Percentiles rank a stretch among this genome's conserved stretches.
These are phyloP conservation scores for Agrilus biguttatus DNA, from an alignment of 2,888 invertebrate genomes.

Conservation along the genomic window DNA sequence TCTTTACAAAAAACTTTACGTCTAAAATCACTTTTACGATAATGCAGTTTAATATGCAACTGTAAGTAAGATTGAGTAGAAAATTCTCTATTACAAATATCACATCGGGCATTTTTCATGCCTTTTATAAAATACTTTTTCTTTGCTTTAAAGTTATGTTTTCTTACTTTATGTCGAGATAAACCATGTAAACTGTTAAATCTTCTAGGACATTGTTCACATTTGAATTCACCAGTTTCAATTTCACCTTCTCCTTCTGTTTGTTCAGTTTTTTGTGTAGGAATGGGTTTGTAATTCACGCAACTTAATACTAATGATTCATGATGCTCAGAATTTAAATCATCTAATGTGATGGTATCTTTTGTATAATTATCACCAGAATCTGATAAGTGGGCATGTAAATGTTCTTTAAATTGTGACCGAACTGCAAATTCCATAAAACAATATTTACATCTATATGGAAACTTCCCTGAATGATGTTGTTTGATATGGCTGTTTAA, in stretches of 20 bases:
- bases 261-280: neutral
- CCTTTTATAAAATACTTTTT: conserved; percentile 25
- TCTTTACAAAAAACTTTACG: conserved; percentile 23
- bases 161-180: conserved; percentile 24
- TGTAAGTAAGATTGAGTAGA: conserved; percentile 28
- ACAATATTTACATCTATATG: conserved; percentile 24
- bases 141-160: conserved; percentile 18
- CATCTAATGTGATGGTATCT: conserved; percentile 22
- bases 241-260: neutral
- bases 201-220: conserved; percentile 20
- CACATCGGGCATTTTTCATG: conserved; percentile 28
- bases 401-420: conserved; percentile 17
- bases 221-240: conserved; percentile 11
- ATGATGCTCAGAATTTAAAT: conserved; percentile 13
- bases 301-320: conserved; percentile 2
- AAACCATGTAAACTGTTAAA: conserved; percentile 23
- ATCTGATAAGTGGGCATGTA: conserved; percentile 17
- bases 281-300: neutral
- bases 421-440: conserved; percentile 19
- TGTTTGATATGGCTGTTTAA: conserved; percentile 23
- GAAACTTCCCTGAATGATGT: conserved; percentile 23
- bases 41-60: conserved; percentile 24
- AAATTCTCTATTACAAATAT: conserved; percentile 27
- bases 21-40: conserved; percentile 23
- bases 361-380: conserved; percentile 11